Evolutionary conservation across 2,797 vertebrate species (phyloP), one percentile per base, ranked within the genome.

Genomic region (Propithecus perrieri): DNA sequence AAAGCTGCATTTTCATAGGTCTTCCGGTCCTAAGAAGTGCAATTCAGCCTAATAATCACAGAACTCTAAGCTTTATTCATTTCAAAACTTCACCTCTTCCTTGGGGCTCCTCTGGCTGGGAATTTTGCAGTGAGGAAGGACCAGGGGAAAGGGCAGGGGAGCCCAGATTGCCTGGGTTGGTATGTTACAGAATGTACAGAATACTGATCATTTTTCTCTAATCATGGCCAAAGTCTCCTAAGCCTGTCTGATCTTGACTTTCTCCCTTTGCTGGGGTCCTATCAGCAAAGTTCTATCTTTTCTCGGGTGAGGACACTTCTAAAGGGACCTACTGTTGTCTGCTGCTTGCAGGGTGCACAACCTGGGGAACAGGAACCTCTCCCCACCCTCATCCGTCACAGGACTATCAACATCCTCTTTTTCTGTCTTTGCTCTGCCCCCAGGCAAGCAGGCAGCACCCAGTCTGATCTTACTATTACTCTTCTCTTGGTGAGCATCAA

Each of bases 151-250:
- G 15, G 2, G 5, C 2, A 28, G 20, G 13, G 12, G 13, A 57
- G 13, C 9, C 72, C 5, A 0, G 10, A 10, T 11, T 1, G 18
- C 26, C 30, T 11, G 12, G 35, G 1, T 30, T 9, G 18, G 67
- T 38, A 5, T 1, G 11, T 80, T 50, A 4, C 2, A 1, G 53
- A 65, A 43, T 12, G 17, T 2, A 0, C 0, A 18, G 20, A 10
- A 14, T 3, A 20, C n/a, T 33, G 7, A 1, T 9, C 4, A 28
- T 67, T 26, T 71, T 22, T 10, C 4, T 28, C 30, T 28, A 8
- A 20, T 12, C 3, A 38, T 12, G 35, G 20, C 17, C 53, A 57
- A 10, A 55, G 33, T n/a, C 50, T 61, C 43, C 43, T 63, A 30
- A 71, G 26, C 20, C 63, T 0, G 9, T n/a, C 57, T 67, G 46